Evolutionary conservation across 1,140 invertebrate species (phyloP).

Genomic region (Steinernema feltiae): DNA sequence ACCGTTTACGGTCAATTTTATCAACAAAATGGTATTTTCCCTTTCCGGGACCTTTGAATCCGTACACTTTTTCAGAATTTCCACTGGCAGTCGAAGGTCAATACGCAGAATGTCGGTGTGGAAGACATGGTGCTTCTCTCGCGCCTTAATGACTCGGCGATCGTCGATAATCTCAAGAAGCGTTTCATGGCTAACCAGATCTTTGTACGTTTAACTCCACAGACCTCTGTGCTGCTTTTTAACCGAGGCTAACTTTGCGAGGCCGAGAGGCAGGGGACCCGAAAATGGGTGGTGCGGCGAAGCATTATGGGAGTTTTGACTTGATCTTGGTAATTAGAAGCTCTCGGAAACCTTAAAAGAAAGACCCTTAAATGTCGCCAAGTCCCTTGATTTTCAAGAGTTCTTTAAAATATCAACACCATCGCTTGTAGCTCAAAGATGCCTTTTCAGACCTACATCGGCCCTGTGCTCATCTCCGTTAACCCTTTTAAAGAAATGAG

Average conservation of each 20-base stretch:
- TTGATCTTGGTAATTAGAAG: too few species aligned
- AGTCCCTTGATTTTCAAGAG: slow-evolving; percentile 15
- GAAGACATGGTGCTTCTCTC: slow-evolving; percentile 76
- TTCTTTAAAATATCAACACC: not conserved
- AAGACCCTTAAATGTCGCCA: not conserved
- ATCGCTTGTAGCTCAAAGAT: too few species aligned
- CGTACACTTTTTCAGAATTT: slow-evolving; percentile 64
- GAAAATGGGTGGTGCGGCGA: too few species aligned
- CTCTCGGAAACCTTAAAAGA: not conserved
- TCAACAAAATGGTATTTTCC: not conserved
- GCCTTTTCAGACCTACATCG: slow-evolving; percentile 70
- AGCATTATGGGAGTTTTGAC: too few species aligned
- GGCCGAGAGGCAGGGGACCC: too few species aligned
- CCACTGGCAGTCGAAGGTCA: slow-evolving; percentile 70
- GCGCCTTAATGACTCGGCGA: slow-evolving; percentile 68
- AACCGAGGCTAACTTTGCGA: too few species aligned
- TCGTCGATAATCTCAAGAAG: slow-evolving; percentile 72
- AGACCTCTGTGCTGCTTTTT: too few species aligned
- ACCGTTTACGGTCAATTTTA: not conserved
- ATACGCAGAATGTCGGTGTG: slow-evolving; percentile 71
- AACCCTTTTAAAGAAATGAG: slow-evolving; percentile 74
- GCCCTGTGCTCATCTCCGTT: slow-evolving; percentile 72
- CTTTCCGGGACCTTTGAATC: not conserved
- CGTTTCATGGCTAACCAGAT: slow-evolving; percentile 71
- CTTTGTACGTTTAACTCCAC: slow-evolving; percentile 66